Percentiles rank a stretch among this genome's conserved stretches.
Conservation (phyloP, 2,797 vertebrate species). For the Cirrhinus molitorella region DNA sequence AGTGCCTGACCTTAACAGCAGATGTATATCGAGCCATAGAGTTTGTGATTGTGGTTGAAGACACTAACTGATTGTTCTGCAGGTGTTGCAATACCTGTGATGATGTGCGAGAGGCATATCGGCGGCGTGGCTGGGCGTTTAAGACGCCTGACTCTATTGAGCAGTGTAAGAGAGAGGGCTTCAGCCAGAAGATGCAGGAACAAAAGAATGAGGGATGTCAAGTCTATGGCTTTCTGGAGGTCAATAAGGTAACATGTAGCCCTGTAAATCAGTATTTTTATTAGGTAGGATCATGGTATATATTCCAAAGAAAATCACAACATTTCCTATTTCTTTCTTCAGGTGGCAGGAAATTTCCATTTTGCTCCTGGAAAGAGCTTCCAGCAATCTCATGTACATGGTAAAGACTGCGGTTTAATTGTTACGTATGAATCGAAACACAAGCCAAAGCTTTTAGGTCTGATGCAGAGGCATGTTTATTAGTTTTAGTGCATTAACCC, state of each 20-base stretch:
- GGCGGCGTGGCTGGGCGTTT: constrained; percentile 96
- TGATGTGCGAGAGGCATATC: constrained; percentile 96
- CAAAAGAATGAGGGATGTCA: constrained; percentile 98
- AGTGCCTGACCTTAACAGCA: background rate
- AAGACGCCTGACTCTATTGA: constrained; percentile 97
- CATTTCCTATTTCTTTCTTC: constrained; percentile 16
- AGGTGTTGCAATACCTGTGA: constrained; percentile 98
- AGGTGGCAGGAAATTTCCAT: constrained; percentile 99
- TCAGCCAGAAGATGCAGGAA: constrained; percentile 98
- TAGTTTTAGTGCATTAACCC: background rate
- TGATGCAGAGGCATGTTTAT: constrained; percentile 3
- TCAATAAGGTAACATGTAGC: constrained; percentile 89
- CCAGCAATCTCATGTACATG: constrained; percentile 97
- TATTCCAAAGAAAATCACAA: background rate
- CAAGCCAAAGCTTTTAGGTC: constrained; percentile 29
- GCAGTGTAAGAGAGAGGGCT: constrained; percentile 96
- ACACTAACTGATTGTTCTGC: background rate
- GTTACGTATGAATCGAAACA: background rate
- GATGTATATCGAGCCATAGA: background rate
- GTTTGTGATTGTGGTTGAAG: background rate
- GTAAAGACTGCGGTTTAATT: constrained; percentile 76
- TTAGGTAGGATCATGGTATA: background rate
- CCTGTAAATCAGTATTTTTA: background rate
- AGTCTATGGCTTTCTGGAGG: constrained; percentile 95
- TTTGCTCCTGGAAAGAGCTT: constrained; percentile 99